Percentiles rank a stretch among this genome's conserved stretches.
Evolutionary conservation across 2,797 vertebrate genomes (phyloP).

Genomic region (Bryconaethiops microstoma): DNA sequence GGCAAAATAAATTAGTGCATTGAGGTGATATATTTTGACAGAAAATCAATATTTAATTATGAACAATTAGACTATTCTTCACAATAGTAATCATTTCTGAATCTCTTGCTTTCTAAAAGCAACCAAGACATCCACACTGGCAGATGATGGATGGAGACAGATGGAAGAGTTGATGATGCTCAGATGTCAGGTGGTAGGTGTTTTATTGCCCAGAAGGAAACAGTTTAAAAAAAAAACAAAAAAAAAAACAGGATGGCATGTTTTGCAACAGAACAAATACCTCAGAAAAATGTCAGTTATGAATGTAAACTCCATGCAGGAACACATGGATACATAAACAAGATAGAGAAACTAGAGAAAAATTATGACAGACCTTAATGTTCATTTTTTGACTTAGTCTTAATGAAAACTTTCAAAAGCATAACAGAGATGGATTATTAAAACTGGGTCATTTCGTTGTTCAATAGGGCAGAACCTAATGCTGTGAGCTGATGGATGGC

Average conservation of each 20-base stretch:
- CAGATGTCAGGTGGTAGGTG: background rate
- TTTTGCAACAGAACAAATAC: background rate
- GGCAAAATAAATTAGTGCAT: too few species aligned
- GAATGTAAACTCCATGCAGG: background rate
- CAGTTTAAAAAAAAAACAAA: background rate
- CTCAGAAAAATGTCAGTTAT: background rate
- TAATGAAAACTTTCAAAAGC: too few species aligned
- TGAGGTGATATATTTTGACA: too few species aligned
- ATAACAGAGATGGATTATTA: too few species aligned
- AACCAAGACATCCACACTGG: background rate
- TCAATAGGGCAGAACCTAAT: too few species aligned
- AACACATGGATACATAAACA: background rate
- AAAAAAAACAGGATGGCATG: background rate
- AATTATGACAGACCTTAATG: too few species aligned
- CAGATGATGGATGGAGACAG: background rate
- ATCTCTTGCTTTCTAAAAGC: background rate
- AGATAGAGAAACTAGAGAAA: background rate
- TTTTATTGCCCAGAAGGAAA: background rate
- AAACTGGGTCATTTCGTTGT: background rate
- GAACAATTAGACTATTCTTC: too few species aligned
- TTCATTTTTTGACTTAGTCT: too few species aligned
- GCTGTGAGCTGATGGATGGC: background rate
- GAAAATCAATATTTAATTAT: too few species aligned
- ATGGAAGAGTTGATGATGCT: background rate
- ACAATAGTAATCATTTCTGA: too few species aligned